A percentile compares a stretch with the other conserved stretches of the same genome.
phyloP scores from a whole-genome alignment of 1,140 invertebrate genomes.

The Anadara kagoshimensis region DNA sequence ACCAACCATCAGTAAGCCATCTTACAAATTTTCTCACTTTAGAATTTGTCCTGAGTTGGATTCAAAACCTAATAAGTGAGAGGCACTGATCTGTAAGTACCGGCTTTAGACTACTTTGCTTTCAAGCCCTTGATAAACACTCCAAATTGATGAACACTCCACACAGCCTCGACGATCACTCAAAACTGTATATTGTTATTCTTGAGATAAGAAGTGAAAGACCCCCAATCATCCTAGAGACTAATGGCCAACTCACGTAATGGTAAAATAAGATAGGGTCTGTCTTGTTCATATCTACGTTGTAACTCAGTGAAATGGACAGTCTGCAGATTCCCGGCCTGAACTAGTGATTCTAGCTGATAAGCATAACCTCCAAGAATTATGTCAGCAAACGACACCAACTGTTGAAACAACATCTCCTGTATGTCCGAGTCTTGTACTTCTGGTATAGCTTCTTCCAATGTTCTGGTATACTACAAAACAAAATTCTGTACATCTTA shows the following conservation, averaged over 20 bases:
- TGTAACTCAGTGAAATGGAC: slow-evolving; percentile 72
- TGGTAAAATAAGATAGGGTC: slow-evolving; percentile 80
- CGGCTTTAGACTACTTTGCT: too few species aligned
- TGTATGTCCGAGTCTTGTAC: slow-evolving; percentile 69
- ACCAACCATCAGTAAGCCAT: too few species aligned
- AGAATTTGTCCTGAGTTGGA: too few species aligned
- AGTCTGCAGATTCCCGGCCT: slow-evolving; percentile 69
- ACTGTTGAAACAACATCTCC: slow-evolving; percentile 80
- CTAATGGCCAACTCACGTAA: slow-evolving; percentile 74
- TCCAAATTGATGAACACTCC: too few species aligned
- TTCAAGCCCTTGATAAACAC: too few species aligned
- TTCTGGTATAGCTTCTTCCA: slow-evolving; percentile 62
- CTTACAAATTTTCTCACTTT: too few species aligned
- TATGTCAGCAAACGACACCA: slow-evolving; percentile 84
- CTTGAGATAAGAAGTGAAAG: too few species aligned
- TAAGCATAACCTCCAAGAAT: slow-evolving; percentile 83
- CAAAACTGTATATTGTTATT: too few species aligned
- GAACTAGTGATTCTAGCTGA: slow-evolving; percentile 82
- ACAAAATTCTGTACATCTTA: background rate
- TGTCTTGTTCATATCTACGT: slow-evolving; percentile 79
- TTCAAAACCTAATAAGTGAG: too few species aligned
- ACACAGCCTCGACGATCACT: too few species aligned
- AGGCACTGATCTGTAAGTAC: too few species aligned
- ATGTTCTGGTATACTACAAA: slow-evolving; percentile 59
- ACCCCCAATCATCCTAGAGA: too few species aligned